Conservation (phyloP, 2,113 vertebrate species). For the Microcebus ravelobensis region DNA sequence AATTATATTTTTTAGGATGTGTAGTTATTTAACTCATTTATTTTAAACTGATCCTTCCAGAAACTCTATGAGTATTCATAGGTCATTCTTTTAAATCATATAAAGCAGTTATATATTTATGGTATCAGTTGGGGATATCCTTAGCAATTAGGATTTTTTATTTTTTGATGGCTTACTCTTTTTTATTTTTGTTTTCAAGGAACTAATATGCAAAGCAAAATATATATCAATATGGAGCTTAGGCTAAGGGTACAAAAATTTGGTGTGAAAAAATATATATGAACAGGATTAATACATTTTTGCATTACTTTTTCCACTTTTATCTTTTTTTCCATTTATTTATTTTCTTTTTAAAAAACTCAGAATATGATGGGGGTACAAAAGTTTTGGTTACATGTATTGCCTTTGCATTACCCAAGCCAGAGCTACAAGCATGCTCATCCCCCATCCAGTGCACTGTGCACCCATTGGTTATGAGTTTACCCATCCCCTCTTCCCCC, state of each 20-base stretch:
- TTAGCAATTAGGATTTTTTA: not conserved
- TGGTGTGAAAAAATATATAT: not conserved
- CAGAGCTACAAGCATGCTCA: no score
- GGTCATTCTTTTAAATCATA: not conserved
- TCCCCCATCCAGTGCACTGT: no score
- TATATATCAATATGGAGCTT: not conserved
- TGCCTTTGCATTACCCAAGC: no score
- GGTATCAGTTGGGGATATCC: not conserved
- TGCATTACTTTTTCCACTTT: not conserved
- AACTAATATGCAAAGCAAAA: slow-evolving; percentile 6
- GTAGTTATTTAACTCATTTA: not conserved
- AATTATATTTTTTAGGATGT: slow-evolving; percentile 31
- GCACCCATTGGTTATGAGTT: no score
- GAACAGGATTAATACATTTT: not conserved
- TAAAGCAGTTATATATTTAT: not conserved
- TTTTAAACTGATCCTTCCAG: not conserved
- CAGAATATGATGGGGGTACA: no score
- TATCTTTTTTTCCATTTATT: no score
- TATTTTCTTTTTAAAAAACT: no score
- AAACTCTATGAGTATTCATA: slow-evolving; percentile 16
- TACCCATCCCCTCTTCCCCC: no score
- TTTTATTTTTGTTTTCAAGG: not conserved
- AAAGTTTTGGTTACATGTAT: no score
- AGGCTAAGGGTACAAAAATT: not conserved
- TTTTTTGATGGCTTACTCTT: not conserved